Conservation (phyloP, 2,797 vertebrate genomes). For the Coracias cyanogaster region DNA sequence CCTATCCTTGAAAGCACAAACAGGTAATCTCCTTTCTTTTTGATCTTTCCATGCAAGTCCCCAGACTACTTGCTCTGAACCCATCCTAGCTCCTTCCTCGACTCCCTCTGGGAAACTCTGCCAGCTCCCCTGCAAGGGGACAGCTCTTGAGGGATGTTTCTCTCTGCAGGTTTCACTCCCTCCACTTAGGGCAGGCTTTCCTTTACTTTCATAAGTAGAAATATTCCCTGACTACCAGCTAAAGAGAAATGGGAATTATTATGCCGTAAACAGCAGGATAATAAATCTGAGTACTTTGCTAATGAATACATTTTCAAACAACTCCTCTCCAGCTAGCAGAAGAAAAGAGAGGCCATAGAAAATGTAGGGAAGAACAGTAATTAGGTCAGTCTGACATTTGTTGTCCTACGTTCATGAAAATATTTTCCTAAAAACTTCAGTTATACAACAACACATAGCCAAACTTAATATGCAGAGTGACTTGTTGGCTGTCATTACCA, state of each 20-base stretch:
- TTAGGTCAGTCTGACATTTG: background rate
- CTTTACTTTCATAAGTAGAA: background rate
- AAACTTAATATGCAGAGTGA: background rate
- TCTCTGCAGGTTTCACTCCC: background rate
- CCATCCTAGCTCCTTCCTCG: accelerated
- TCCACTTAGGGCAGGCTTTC: background rate
- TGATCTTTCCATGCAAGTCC: background rate
- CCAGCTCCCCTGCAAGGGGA: background rate
- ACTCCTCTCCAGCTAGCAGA: background rate
- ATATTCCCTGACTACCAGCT: background rate
- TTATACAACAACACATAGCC: background rate
- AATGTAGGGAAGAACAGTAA: background rate
- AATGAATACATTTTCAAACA: background rate
- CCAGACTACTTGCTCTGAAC: background rate
- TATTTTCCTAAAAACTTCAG: constrained; percentile 18
- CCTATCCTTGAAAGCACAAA: background rate
- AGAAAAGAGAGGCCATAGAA: background rate
- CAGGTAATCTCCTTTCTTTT: background rate
- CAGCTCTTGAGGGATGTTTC: background rate
- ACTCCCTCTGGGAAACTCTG: background rate
- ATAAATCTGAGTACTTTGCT: background rate
- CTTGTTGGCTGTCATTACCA: background rate
- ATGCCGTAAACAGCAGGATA: background rate
- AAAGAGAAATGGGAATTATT: background rate
- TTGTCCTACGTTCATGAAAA: background rate